phyloP scores from a whole-genome alignment of 1,140 invertebrate genomes.

The Bactericera cockerelli region DNA sequence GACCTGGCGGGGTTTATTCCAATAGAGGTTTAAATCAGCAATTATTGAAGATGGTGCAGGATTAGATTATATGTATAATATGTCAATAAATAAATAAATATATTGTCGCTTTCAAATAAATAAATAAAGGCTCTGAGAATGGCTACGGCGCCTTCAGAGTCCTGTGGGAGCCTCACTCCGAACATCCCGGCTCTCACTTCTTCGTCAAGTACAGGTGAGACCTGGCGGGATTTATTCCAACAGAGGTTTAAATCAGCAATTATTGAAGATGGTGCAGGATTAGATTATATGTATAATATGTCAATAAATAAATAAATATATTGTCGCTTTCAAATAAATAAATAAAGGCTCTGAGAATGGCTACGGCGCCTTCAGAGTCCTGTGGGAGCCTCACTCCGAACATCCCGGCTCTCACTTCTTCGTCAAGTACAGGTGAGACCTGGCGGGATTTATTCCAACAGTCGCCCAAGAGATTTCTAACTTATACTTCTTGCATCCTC shows the following conservation, averaged over 20 bases:
- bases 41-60: too few species aligned
- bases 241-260: not conserved
- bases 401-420: slow-evolving; percentile 72
- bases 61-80: too few species aligned
- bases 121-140: slow-evolving; percentile 49
- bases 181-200: slow-evolving; percentile 66
- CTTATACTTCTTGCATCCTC: too few species aligned
- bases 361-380: slow-evolving; percentile 55
- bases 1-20: too few species aligned
- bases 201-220: slow-evolving; percentile 65
- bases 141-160: slow-evolving; percentile 59
- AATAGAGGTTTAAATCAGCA: not conserved
- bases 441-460: slow-evolving; percentile 13
- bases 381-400: slow-evolving; percentile 62
- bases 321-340: slow-evolving; percentile 50
- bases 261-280: too few species aligned
- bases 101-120: slow-evolving; percentile 52
- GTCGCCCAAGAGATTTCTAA: slow-evolving; percentile 50
- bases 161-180: slow-evolving; percentile 61
- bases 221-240: slow-evolving; percentile 13
- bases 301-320: too few species aligned
- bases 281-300: too few species aligned
- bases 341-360: slow-evolving; percentile 53
- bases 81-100: too few species aligned
- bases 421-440: slow-evolving; percentile 61